Percentiles rank a stretch among this genome's conserved stretches.
These are phyloP conservation scores for Heterohyrax brucei DNA, from an alignment of 2,797 vertebrate species.

Conservation along the genomic window DNA sequence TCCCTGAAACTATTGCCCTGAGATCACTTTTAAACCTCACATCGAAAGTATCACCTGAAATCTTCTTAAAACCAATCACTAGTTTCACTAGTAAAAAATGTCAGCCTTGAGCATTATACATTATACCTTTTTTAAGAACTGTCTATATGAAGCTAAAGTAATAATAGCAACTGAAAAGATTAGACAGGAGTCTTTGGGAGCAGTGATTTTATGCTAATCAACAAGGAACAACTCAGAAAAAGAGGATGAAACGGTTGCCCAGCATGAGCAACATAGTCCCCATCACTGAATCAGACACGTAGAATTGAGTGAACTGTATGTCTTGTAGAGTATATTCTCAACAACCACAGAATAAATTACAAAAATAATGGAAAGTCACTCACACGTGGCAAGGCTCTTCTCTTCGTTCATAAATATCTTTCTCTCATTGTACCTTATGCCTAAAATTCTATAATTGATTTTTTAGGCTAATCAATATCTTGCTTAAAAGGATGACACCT, in stretches of 20 bases:
- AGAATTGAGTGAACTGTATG: not conserved
- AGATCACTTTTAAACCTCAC: not conserved
- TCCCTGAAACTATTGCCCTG: not conserved
- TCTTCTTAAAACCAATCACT: not conserved
- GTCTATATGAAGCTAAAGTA: not conserved
- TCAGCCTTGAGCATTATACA: not conserved
- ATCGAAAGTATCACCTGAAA: not conserved
- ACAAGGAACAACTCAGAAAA: not conserved
- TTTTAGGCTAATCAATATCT: not conserved
- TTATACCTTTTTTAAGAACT: not conserved
- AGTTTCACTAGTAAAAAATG: not conserved
- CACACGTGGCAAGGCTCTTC: not conserved
- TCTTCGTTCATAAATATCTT: not conserved
- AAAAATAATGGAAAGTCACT: not conserved
- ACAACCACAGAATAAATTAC: too few species aligned
- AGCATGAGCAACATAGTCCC: not conserved
- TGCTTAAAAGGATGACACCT: not conserved
- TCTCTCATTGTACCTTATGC: not conserved
- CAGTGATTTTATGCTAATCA: not conserved
- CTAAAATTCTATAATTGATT: conserved; percentile 36
- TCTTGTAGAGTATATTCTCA: not conserved
- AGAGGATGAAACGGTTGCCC: not conserved
- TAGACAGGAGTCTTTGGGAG: not conserved
- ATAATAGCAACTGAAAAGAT: not conserved
- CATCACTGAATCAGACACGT: not conserved